These are phyloP conservation scores for Squalus acanthias DNA, from an alignment of 2,797 vertebrate genomes.

Conservation along the genomic window DNA sequence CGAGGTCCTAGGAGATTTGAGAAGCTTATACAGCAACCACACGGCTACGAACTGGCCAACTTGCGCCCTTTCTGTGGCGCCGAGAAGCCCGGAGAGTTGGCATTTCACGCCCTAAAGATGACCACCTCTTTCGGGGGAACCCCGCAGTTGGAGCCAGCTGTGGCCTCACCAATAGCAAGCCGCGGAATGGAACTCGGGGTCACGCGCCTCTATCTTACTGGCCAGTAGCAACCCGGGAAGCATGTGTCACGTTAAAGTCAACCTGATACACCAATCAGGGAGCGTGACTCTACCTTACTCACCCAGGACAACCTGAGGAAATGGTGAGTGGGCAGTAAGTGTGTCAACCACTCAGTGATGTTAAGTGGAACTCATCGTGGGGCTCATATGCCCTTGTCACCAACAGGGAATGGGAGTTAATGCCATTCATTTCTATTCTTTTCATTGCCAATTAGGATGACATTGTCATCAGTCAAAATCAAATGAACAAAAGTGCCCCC, in stretches of 20 bases:
- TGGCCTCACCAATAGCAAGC: background rate
- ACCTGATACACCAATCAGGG: background rate
- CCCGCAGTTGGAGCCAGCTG: background rate
- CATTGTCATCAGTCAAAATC: background rate
- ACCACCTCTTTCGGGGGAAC: background rate
- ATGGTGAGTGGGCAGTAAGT: background rate
- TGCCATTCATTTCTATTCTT: background rate
- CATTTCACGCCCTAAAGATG: background rate
- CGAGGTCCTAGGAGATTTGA: background rate
- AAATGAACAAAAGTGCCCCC: background rate
- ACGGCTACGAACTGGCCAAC: background rate
- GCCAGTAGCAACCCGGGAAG: background rate
- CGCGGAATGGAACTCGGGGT: no score
- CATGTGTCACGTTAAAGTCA: background rate
- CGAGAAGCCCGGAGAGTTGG: background rate
- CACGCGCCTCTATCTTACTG: background rate
- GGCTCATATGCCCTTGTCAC: background rate
- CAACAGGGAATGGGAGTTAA: background rate
- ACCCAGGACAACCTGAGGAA: background rate
- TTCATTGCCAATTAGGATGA: background rate
- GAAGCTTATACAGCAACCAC: background rate
- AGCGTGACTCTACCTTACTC: background rate
- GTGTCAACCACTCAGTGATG: no score
- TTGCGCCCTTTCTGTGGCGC: background rate
- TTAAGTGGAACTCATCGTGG: background rate